Evolutionary conservation across 2,113 vertebrate genomes (phyloP).

Genomic region (Brachyhypopomus gauderio): DNA sequence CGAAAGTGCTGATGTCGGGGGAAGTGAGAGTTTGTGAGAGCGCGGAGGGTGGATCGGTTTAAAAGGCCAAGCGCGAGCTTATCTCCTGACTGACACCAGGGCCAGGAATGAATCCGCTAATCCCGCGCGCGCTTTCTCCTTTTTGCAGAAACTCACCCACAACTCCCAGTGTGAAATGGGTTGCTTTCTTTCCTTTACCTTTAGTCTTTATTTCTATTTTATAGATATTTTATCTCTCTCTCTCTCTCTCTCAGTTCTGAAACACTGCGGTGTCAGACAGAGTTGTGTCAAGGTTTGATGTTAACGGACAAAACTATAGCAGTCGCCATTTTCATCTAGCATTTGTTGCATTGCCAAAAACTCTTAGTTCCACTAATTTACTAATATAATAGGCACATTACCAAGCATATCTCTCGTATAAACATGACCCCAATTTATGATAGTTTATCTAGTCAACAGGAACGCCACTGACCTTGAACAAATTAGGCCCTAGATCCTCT

Average conservation of each 20-base stretch:
- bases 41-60: conserved; percentile 43
- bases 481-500: conserved; percentile 23
- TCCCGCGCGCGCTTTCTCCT: neutral
- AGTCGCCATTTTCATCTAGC: neutral
- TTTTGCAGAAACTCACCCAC: conserved; percentile 7
- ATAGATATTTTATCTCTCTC: neutral
- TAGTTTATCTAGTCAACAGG: conserved; percentile 28
- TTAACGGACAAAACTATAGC: neutral
- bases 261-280: neutral
- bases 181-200: neutral
- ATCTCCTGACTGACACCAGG: conserved; percentile 16
- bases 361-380: conserved; percentile 12
- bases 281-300: neutral
- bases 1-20: conserved; percentile 37
- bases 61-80: conserved; percentile 30
- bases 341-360: no score
- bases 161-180: neutral
- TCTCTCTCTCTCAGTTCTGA: neutral
- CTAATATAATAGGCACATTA: conserved; percentile 19
- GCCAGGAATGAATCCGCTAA: conserved; percentile 21
- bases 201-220: no score
- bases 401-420: neutral
- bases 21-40: conserved; percentile 11
- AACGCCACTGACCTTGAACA: conserved; percentile 17
- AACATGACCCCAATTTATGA: conserved; percentile 46